phyloP scores from a whole-genome alignment of 2,113 vertebrate species.

The Myotis yumanensis region DNA sequence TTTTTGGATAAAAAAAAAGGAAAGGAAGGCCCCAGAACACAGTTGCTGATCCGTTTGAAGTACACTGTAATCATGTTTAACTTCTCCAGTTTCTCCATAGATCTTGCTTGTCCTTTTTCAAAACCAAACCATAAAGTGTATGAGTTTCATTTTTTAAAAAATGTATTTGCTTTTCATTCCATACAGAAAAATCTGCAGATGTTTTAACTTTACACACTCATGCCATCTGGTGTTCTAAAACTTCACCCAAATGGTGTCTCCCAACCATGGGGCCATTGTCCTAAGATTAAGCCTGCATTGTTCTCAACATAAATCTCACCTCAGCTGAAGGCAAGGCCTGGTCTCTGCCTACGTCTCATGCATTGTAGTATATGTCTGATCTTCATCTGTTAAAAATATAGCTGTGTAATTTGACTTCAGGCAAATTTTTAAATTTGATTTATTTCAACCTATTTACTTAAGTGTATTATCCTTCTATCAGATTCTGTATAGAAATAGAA shows the following conservation, averaged over 20 bases:
- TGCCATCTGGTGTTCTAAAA: slow-evolving; percentile 34
- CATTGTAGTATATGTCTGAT: background rate
- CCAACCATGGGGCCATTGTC: background rate
- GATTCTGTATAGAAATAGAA: slow-evolving; percentile 3
- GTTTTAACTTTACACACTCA: slow-evolving; percentile 44
- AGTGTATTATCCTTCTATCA: background rate
- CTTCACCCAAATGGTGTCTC: background rate
- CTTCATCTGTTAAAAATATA: background rate
- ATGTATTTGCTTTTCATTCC: slow-evolving; percentile 61
- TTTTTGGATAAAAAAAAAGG: background rate
- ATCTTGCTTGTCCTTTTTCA: slow-evolving; percentile 20
- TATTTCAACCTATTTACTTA: background rate
- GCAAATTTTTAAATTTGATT: background rate
- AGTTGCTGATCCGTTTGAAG: background rate
- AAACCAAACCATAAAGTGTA: slow-evolving; percentile 54
- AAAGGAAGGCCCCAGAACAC: background rate
- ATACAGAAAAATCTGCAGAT: slow-evolving; percentile 31
- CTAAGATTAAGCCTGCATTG: background rate
- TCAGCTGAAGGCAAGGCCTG: background rate
- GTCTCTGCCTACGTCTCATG: background rate
- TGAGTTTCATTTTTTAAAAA: slow-evolving; percentile 32
- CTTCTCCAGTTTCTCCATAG: background rate
- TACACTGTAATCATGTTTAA: background rate
- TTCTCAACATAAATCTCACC: background rate
- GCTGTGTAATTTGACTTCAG: background rate